Base-by-base conservation (phyloP, 2,113 vertebrate species). In the Mugil cephalus region DNA sequence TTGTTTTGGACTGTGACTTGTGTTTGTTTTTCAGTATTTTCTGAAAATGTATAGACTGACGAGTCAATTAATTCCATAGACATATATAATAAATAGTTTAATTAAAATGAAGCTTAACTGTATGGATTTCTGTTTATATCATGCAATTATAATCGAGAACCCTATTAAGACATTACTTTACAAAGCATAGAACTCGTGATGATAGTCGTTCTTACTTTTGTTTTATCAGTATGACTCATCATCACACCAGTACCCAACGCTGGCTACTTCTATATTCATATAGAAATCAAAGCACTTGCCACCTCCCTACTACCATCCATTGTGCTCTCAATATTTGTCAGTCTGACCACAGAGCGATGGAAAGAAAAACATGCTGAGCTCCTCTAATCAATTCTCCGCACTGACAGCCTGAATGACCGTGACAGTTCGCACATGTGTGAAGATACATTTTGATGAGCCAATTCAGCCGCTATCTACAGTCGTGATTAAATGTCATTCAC, bases 351-450 rank as follows among this genome's bases (percentile, higher is more conserved):
- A 19, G 65, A 61, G 68, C 1, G 30, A 58, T 59, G 51, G 59
- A 56, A 48, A 74, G 18, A 68, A 79, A 77, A 63, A 36, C 54
- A 40, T 52, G 55, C 4, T 11, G 35, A 46, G 61, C 55, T 69
- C 43, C 71, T 68, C 50, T 63, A 92, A 91, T 90, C 77, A 73
- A 86, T 89, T 83, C 70, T 77, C 60, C 51, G 1, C 52, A 62
- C 64, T 77, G 82, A 72, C 70, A 65, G 60, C 62, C 48, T 46
- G 54, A 74, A 79, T 62, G 45, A 66, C 47, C 55, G 11, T 74
- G 40, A 76, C 76, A 30, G 11, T 65, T 72, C 30, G 0, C 68
- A 73, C 54, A 56, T 77, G 82, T 71, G 85, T 77, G 74, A 81
- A 65, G 83, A 55, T 35, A 60, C n/a, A 9, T 73, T 63, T 67